Evolutionary conservation across 2,113 vertebrate genomes (phyloP), one percentile per base, ranked within the genome.

Genomic region (Gymnorhina tibicen): DNA sequence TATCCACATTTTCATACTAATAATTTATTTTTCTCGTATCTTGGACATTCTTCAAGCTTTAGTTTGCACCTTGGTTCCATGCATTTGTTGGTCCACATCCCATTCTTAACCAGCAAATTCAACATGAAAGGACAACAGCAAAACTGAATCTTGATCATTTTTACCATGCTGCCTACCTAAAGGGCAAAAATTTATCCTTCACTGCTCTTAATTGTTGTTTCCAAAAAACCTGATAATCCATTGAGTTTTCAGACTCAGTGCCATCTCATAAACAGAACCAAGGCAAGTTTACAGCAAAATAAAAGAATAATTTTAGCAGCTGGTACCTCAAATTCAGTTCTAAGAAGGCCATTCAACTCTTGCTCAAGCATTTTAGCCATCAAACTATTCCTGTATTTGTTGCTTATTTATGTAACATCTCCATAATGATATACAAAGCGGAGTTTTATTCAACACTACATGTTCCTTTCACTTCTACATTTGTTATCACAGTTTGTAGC

Each of bases 111-210:
- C 22, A 83, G 11, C 8, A 91, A 83, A 84, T 35, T 42, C 42
- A 93, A 27, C 16, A 28, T 1, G 2, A 73, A 87, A 89, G 27
- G 20, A 72, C 35, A 24, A 44, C 9, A 33, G 12, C 8, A 73
- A 74, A 92, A 77, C 39, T 33, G 56, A 47, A 7, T 18, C 53
- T 53, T 35, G 28, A 66, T 21, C 22, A 41, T 63, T 76, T 76
- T 63, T 37, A 60, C 9, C 0, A 0, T 0, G 0, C 2, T 47
- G 30, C 20, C 49, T 44, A 53, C 17, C 10, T 32, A 58, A 13
- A 77, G 49, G 10, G 24, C 18, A 79, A 64, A 39, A 72, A 39
- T 27, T 33, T 56, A 70, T 63, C 20, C 66, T 60, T 26, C 62
- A 22, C 11, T 19, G 23, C 46, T 66, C 73, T 49, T 23, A 72